phyloP scores from a whole-genome alignment of 2,797 vertebrate species.

The Gadopsis marmoratus region DNA sequence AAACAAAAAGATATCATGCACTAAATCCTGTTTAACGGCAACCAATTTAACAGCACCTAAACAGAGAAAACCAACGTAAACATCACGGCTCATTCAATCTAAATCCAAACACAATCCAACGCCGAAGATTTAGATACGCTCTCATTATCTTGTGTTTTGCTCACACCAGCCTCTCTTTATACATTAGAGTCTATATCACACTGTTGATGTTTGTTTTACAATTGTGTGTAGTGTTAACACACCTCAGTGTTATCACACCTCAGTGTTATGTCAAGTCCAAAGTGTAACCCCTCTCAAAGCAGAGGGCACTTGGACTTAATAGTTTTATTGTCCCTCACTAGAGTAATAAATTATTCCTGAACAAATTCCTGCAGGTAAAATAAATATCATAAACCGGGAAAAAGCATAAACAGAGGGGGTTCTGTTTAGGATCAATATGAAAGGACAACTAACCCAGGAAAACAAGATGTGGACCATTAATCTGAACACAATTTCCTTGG shows the following conservation, averaged over 20 bases:
- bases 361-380: constrained; percentile 83
- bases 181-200: neutral
- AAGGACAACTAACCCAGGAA: constrained; percentile 68
- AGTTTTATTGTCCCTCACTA: constrained; percentile 79
- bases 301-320: constrained; percentile 46
- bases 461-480: constrained; percentile 81
- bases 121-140: neutral
- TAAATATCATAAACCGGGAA: constrained; percentile 82
- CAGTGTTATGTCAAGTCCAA: constrained; percentile 30
- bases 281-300: constrained; percentile 57
- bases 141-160: neutral
- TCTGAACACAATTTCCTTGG: constrained; percentile 79
- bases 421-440: constrained; percentile 84
- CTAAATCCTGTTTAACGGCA: constrained; percentile 13
- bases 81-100: neutral
- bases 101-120: neutral
- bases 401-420: constrained; percentile 71
- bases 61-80: neutral
- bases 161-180: neutral
- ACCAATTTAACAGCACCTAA: constrained; percentile 2
- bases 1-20: constrained; percentile 5
- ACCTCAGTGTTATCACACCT: constrained; percentile 23
- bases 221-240: constrained; percentile 27
- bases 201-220: constrained; percentile 32
- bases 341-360: constrained; percentile 78